These are phyloP conservation scores for Dryocosmus kuriphilus DNA, from an alignment of 2,888 invertebrate genomes.

Conservation along the genomic window DNA sequence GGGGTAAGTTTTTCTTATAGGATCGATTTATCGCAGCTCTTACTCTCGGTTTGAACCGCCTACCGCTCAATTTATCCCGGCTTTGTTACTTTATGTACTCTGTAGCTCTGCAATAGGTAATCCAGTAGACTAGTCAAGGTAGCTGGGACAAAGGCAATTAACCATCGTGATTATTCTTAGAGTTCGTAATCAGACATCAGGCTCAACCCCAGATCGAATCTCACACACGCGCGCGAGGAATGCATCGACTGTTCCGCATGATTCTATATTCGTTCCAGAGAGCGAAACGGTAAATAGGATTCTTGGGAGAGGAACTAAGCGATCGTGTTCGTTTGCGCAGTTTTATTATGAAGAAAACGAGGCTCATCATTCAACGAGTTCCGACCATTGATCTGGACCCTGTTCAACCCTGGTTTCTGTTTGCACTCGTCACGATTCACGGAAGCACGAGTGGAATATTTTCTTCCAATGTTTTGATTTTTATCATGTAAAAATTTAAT, in stretches of 20 bases:
- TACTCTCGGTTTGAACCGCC: conserved; percentile 55
- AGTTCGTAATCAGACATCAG: conserved; percentile 28
- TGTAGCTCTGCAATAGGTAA: conserved; percentile 49
- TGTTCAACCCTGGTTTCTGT: not conserved
- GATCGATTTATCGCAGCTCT: conserved; percentile 64
- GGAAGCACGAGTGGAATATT: not conserved
- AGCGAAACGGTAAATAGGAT: conserved; percentile 30
- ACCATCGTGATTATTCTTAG: conserved; percentile 44
- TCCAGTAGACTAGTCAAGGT: conserved; percentile 32
- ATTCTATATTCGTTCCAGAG: conserved; percentile 3
- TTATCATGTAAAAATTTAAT: too few species aligned
- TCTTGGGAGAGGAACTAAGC: not conserved
- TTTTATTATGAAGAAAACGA: conserved; percentile 16
- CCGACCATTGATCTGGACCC: conserved; percentile 14
- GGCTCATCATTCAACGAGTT: conserved; percentile 9
- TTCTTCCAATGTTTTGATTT: not conserved
- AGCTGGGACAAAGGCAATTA: conserved; percentile 59
- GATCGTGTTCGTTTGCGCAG: not conserved
- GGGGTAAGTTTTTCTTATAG: conserved; percentile 62
- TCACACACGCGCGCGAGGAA: conserved; percentile 7
- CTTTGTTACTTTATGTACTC: conserved; percentile 55
- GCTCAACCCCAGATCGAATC: conserved; percentile 30
- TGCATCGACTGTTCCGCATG: conserved; percentile 22
- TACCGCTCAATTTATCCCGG: conserved; percentile 62
- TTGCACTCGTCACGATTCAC: not conserved